Conservation (phyloP, 2,888 invertebrate species). For the Meliscaeva auricollis region DNA sequence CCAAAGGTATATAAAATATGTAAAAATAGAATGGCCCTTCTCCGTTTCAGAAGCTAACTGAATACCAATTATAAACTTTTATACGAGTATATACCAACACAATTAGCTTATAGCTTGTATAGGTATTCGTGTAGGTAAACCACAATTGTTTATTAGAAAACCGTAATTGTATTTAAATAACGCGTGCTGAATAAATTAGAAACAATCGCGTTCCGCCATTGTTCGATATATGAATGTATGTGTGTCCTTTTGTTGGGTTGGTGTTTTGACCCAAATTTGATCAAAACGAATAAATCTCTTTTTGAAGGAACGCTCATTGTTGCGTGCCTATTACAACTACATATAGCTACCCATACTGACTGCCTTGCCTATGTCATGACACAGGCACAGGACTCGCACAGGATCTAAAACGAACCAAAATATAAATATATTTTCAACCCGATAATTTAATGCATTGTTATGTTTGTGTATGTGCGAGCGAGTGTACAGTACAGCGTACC, state of each 20-base stretch:
- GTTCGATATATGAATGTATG: constrained; percentile 7
- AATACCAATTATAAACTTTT: constrained; percentile 24
- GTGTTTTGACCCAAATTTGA: constrained; percentile 43
- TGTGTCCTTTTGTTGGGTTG: neutral
- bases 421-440: constrained; percentile 50
- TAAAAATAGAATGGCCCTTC: constrained; percentile 26
- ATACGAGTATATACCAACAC: too few relatives aligned
- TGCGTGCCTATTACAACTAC: constrained; percentile 22
- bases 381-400: neutral
- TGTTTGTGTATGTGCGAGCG: constrained; percentile 8
- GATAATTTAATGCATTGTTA: constrained; percentile 50
- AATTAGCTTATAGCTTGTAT: constrained; percentile 4
- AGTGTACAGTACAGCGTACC: neutral
- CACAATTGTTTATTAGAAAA: constrained; percentile 43
- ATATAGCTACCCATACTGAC: neutral
- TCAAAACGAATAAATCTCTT: constrained; percentile 58
- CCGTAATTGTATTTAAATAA: constrained; percentile 65
- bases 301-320: constrained; percentile 31
- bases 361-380: neutral
- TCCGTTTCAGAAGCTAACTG: constrained; percentile 19
- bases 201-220: constrained; percentile 34
- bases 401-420: neutral
- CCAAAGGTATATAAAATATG: neutral
- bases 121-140: constrained; percentile 20
- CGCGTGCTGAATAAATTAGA: constrained; percentile 70